Evolutionary conservation across 2,888 invertebrate species (phyloP).

Genomic region (Drosophila pseudotalamancana): DNA sequence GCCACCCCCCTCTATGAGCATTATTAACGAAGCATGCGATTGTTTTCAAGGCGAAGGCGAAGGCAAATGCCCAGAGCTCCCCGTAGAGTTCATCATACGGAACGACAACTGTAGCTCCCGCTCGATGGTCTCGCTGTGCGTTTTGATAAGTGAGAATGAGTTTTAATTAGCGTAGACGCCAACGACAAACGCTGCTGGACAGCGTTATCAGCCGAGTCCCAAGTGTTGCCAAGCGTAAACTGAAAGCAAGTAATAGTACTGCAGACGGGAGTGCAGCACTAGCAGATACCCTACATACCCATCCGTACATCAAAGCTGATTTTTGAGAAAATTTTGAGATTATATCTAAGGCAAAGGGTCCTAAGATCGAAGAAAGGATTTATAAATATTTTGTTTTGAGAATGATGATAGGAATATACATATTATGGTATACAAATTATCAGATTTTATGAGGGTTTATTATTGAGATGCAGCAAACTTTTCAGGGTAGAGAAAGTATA

Average conservation of each 20-base stretch:
- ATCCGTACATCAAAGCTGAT: too few species aligned
- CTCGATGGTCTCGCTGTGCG: slow-evolving; percentile 50
- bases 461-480: too few species aligned
- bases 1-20: not conserved
- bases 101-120: slow-evolving; percentile 43
- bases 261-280: not conserved
- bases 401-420: too few species aligned
- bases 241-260: not conserved
- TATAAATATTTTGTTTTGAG: too few species aligned
- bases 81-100: slow-evolving; percentile 41
- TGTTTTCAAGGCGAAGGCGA: slow-evolving; percentile 35
- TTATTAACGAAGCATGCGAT: slow-evolving; percentile 20
- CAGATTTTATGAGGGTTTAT: too few species aligned
- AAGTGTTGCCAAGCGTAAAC: slow-evolving; percentile 54
- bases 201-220: slow-evolving; percentile 34
- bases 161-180: slow-evolving; percentile 70
- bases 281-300: not conserved
- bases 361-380: too few species aligned
- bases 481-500: too few species aligned
- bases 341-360: too few species aligned
- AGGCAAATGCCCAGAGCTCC: slow-evolving; percentile 2
- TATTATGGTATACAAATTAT: too few species aligned
- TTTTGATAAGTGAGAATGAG: slow-evolving; percentile 70
- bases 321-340: too few species aligned
- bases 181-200: slow-evolving; percentile 8